Conservation (phyloP, 2,888 invertebrate species). For the Ernsta delagoae region DNA sequence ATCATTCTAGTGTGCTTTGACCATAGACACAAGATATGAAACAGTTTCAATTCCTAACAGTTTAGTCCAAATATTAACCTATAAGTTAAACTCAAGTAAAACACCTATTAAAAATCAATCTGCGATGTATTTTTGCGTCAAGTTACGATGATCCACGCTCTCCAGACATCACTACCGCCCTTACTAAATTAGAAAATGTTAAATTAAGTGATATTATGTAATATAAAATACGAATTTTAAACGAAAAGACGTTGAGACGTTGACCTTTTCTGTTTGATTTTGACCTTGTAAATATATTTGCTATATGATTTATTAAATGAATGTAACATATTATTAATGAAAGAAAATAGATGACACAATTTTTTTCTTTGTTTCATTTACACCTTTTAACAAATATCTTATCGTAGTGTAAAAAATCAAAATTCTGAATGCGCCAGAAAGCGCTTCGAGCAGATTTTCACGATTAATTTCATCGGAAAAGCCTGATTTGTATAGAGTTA, state of each 20-base stretch:
- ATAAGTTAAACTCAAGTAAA: neutral
- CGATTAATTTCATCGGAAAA: too few species aligned
- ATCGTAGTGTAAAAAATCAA: too few species aligned
- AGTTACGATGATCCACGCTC: slow-evolving; percentile 65
- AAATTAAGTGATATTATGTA: slow-evolving; percentile 82
- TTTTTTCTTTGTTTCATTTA: slow-evolving; percentile 70
- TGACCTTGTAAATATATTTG: slow-evolving; percentile 85
- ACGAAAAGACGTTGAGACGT: slow-evolving; percentile 78
- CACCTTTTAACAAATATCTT: too few species aligned
- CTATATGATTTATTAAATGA: slow-evolving; percentile 84
- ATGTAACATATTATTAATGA: slow-evolving; percentile 85
- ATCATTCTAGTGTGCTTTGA: too few species aligned
- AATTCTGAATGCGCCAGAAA: too few species aligned
- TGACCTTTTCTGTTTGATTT: slow-evolving; percentile 78
- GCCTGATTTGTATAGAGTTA: too few species aligned
- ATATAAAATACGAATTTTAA: slow-evolving; percentile 85
- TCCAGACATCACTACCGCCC: slow-evolving; percentile 65
- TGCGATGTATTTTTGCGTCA: neutral
- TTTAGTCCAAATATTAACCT: neutral
- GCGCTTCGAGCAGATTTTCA: too few species aligned
- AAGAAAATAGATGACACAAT: slow-evolving; percentile 81
- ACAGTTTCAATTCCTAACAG: neutral
- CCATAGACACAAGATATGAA: neutral
- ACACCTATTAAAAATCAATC: neutral
- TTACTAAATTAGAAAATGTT: slow-evolving; percentile 72